Percentiles rank a stretch among this genome's conserved stretches.
phyloP scores from a whole-genome alignment of 2,113 vertebrate genomes.

The Neolamprologus variostigma region DNA sequence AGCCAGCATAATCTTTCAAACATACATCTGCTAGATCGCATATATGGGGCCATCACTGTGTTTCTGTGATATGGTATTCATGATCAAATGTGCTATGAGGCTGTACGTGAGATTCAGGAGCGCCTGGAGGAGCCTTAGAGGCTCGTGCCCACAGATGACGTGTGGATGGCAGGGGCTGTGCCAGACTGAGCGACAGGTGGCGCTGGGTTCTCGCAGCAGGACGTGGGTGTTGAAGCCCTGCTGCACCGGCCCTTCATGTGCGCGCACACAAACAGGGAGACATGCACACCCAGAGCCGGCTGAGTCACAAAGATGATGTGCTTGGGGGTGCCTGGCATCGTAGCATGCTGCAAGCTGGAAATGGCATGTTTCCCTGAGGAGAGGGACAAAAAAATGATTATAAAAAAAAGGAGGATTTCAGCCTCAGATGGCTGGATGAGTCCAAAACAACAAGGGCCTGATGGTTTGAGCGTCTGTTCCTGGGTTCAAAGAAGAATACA shows the following conservation, averaged over 20 bases:
- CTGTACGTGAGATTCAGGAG: conserved; percentile 9
- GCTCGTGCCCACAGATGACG: conserved; percentile 41
- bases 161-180: conserved; percentile 29
- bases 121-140: background rate
- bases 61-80: background rate
- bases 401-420: background rate
- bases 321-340: background rate
- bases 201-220: conserved; percentile 60
- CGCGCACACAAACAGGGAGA: background rate
- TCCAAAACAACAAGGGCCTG: background rate
- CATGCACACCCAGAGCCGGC: background rate
- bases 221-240: conserved; percentile 61
- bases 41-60: background rate
- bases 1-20: background rate
- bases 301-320: conserved; percentile 46
- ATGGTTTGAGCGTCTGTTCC: background rate
- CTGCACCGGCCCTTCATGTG: conserved; percentile 18
- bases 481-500: background rate
- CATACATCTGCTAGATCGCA: background rate
- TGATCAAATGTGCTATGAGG: conserved; percentile 3
- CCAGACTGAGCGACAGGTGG: conserved; percentile 71
- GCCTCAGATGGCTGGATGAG: background rate
- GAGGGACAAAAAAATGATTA: background rate
- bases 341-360: conserved; percentile 13
- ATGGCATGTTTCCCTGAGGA: background rate